These are phyloP conservation scores for Drosophila pruinosa DNA, from an alignment of 1,140 invertebrate species.

Conservation along the genomic window DNA sequence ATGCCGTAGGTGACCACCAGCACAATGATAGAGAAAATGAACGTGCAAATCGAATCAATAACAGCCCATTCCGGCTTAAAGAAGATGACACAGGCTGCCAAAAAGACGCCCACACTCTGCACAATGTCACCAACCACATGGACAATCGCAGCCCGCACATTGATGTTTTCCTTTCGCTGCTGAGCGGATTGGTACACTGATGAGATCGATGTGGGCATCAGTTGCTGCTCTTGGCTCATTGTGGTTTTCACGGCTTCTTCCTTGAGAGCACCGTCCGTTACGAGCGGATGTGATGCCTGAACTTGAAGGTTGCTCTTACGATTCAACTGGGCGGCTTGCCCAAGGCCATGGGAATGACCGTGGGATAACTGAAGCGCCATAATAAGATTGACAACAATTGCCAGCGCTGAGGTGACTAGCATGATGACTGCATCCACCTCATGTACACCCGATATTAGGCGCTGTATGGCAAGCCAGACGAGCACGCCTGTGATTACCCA, in stretches of 20 bases:
- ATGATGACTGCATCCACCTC: constrained; percentile 92
- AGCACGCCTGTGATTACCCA: constrained; percentile 95
- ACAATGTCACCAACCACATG: constrained; percentile 96
- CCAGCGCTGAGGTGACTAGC: constrained; percentile 92
- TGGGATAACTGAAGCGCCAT: constrained; percentile 93
- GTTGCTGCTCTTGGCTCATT: not conserved
- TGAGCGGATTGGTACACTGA: not conserved
- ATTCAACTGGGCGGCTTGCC: not conserved
- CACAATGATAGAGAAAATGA: constrained; percentile 93
- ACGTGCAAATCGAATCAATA: constrained; percentile 95
- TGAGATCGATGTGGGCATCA: constrained; percentile 25
- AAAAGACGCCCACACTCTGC: constrained; percentile 93
- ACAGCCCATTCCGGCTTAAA: constrained; percentile 86
- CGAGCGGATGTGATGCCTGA: not conserved
- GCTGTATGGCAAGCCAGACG: constrained; percentile 90
- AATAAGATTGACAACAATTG: constrained; percentile 91
- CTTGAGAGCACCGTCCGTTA: not conserved
- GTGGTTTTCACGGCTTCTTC: not conserved
- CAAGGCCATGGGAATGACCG: constrained; percentile 54
- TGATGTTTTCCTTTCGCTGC: constrained; percentile 87
- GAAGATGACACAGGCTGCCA: constrained; percentile 90
- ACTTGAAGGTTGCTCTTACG: not conserved
- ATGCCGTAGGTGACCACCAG: constrained; percentile 90
- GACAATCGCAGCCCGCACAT: constrained; percentile 93
- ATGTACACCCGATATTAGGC: constrained; percentile 89